Percentiles rank a stretch among this genome's conserved stretches.
Conservation (phyloP, 2,113 vertebrate species). For the Aspidoscelis tigris region DNA sequence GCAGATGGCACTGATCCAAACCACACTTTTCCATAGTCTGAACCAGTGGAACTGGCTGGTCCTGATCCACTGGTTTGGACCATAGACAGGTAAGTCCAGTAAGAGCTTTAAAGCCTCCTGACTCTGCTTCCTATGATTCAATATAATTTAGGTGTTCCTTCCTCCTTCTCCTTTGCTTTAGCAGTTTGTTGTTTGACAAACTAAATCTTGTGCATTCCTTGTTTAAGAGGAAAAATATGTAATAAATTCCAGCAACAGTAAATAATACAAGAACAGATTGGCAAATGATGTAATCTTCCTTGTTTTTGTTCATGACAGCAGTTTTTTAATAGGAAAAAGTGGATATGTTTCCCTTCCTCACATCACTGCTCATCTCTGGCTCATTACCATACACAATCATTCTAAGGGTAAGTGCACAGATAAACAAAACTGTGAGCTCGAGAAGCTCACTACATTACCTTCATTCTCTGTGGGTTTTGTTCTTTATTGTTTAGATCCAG, state of each 20-base stretch:
- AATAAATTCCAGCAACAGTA: constrained; percentile 9
- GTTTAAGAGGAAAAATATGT: constrained; percentile 22
- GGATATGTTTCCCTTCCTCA: constrained; percentile 2
- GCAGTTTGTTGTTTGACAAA: constrained; percentile 23
- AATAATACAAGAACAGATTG: constrained; percentile 5
- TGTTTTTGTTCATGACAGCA: constrained; percentile 28
- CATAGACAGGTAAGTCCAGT: too few relatives aligned
- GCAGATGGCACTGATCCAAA: too few relatives aligned
- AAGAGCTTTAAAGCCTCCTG: neutral
- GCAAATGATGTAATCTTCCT: neutral
- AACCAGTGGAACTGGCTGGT: too few relatives aligned
- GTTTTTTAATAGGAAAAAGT: constrained; percentile 31
- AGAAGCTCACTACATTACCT: constrained; percentile 32
- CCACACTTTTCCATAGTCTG: too few relatives aligned
- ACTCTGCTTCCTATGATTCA: neutral
- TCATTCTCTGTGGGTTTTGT: constrained; percentile 28
- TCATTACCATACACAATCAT: constrained; percentile 46
- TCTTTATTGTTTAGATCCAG: constrained; percentile 37
- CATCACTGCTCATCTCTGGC: constrained; percentile 34
- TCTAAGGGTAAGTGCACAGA: constrained; percentile 9
- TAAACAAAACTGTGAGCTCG: constrained; percentile 50
- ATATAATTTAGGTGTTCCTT: neutral
- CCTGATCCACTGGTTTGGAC: too few relatives aligned
- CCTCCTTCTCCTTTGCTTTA: neutral
- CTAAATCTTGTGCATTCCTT: neutral